Evolutionary conservation across 2,113 vertebrate genomes (phyloP).

Genomic region (Perca fluviatilis): DNA sequence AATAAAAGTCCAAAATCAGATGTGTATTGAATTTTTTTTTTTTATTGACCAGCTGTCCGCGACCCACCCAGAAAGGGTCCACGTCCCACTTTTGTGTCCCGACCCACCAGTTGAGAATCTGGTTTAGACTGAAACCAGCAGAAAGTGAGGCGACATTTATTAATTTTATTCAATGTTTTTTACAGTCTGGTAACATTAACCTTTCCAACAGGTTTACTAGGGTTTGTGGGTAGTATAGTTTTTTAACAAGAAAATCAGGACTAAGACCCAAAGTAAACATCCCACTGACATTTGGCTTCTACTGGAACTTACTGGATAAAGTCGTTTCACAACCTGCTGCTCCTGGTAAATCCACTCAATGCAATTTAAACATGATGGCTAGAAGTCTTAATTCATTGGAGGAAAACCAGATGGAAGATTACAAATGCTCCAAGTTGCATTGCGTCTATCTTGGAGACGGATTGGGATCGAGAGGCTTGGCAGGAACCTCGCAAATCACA

Average conservation of each 20-base stretch:
- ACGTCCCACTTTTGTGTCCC: too few relatives aligned
- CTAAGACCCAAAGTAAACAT: neutral
- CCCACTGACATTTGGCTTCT: neutral
- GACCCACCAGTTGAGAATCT: too few relatives aligned
- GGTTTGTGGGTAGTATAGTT: neutral
- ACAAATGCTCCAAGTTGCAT: neutral
- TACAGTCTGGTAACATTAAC: neutral
- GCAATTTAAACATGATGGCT: constrained; percentile 1
- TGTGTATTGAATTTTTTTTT: too few relatives aligned
- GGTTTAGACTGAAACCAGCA: neutral
- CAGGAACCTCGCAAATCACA: constrained; percentile 67
- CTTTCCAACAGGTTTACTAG: neutral
- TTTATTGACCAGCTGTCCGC: too few relatives aligned
- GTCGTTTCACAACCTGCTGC: neutral
- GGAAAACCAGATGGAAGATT: constrained; percentile 45
- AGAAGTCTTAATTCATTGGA: constrained; percentile 11
- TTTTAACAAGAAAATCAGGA: neutral
- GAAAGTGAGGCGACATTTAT: neutral
- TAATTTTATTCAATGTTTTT: neutral
- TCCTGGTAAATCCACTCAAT: neutral
- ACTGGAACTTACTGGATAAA: neutral
- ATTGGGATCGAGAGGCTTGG: constrained; percentile 43
- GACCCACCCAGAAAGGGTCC: too few relatives aligned
- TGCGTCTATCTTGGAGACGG: constrained; percentile 36
- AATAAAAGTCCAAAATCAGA: too few relatives aligned